Conservation (phyloP, 2,797 vertebrate genomes). For the Diplodus sargus region DNA sequence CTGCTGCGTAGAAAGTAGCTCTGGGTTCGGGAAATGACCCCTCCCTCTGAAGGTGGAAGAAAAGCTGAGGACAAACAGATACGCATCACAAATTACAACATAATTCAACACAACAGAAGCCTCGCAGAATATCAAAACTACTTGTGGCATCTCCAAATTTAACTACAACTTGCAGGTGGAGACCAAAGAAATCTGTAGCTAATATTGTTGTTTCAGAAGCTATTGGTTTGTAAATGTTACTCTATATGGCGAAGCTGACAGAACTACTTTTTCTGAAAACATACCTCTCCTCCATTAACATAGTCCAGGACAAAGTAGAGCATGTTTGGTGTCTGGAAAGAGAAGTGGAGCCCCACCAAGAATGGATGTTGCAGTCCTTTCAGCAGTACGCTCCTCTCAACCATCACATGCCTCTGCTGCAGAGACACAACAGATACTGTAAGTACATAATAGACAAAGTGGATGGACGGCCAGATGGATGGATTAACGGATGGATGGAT, state of each 20-base stretch:
- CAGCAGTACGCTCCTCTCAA: conserved; percentile 85
- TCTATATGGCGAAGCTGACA: not conserved
- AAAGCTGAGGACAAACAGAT: conserved; percentile 75
- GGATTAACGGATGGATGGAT: not conserved
- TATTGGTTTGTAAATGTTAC: not conserved
- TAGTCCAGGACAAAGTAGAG: conserved; percentile 88
- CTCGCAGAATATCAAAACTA: not conserved
- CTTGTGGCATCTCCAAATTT: not conserved
- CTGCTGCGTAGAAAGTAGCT: conserved; percentile 85
- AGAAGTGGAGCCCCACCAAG: conserved; percentile 87
- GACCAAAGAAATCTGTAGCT: not conserved
- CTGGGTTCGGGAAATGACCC: conserved; percentile 81
- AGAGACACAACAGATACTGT: conserved; percentile 29
- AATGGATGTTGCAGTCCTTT: conserved; percentile 87
- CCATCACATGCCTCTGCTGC: conserved; percentile 86
- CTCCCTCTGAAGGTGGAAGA: conserved; percentile 87
- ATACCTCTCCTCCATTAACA: conserved; percentile 86
- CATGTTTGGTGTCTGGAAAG: conserved; percentile 84
- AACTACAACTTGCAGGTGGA: too few species aligned
- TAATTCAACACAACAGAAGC: conserved; percentile 5
- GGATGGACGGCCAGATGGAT: too few species aligned
- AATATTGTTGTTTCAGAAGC: not conserved
- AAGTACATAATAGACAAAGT: too few species aligned
- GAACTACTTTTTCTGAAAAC: conserved; percentile 1
- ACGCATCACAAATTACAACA: not conserved